Percentiles rank a stretch among this genome's conserved stretches.
These are phyloP conservation scores for Camelus dromedarius DNA, from an alignment of 2,113 vertebrate species.

Conservation along the genomic window DNA sequence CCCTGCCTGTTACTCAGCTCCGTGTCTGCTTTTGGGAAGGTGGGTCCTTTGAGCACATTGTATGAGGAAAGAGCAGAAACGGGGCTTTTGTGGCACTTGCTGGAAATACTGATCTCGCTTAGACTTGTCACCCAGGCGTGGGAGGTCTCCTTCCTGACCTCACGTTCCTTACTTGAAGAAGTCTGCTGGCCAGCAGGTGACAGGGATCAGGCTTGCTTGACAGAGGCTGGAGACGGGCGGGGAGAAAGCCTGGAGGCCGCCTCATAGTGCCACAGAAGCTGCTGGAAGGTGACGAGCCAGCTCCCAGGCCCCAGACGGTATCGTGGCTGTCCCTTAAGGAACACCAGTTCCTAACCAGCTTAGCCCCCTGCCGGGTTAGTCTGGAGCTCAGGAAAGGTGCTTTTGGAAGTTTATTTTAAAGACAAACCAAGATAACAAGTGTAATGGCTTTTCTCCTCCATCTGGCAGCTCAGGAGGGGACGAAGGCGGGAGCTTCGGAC, in stretches of 20 bases:
- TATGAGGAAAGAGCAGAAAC: background rate
- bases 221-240: background rate
- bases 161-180: accelerated
- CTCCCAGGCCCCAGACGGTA: background rate
- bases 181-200: background rate
- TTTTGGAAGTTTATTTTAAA: background rate
- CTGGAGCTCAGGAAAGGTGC: background rate
- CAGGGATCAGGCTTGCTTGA: background rate
- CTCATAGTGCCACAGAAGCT: no score
- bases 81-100: accelerated
- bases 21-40: background rate
- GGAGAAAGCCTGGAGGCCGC: background rate
- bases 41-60: background rate
- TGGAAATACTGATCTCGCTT: accelerated
- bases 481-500: background rate
- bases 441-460: background rate
- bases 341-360: no score
- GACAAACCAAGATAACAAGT: background rate
- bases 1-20: background rate
- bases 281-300: background rate
- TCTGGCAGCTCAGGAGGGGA: background rate
- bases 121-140: accelerated
- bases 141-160: background rate
- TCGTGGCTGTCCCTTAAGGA: background rate
- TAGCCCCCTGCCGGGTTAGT: background rate